A percentile compares a stretch with the other conserved stretches of the same genome.
These are phyloP conservation scores for Acropora tenuis DNA, from an alignment of 64 coral and sea anemone genomes.

Conservation along the genomic window DNA sequence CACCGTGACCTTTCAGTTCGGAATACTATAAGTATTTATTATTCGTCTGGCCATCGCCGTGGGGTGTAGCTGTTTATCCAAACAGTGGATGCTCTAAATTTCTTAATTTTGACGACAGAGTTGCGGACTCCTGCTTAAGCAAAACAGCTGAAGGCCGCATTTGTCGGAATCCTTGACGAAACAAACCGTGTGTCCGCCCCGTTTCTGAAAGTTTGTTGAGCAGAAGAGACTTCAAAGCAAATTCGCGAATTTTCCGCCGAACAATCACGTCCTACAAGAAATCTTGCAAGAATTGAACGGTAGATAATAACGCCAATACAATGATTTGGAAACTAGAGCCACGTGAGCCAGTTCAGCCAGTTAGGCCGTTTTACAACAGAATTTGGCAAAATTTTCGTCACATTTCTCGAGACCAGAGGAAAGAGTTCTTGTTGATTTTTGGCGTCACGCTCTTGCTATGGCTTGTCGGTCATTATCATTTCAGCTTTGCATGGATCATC, in stretches of 20 bases:
- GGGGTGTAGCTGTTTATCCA: background rate
- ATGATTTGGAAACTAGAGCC: slow-evolving; percentile 5
- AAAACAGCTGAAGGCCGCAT: background rate
- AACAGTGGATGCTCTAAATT: background rate
- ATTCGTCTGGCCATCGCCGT: background rate
- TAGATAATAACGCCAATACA: too few species aligned
- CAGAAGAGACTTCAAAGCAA: background rate
- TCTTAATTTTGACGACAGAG: background rate
- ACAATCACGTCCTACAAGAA: background rate
- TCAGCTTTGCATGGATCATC: slow-evolving; percentile 90
- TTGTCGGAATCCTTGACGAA: background rate
- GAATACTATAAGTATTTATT: slow-evolving; percentile 2
- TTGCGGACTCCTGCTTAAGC: background rate
- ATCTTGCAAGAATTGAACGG: background rate
- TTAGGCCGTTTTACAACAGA: slow-evolving; percentile 53
- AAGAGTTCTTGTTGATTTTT: slow-evolving; percentile 47
- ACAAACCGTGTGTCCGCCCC: background rate
- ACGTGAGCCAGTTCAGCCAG: background rate
- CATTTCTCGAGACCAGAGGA: slow-evolving; percentile 53
- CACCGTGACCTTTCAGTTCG: background rate
- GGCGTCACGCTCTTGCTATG: slow-evolving; percentile 42
- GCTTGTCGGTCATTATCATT: slow-evolving; percentile 74
- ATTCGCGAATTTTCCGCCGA: background rate
- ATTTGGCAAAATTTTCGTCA: slow-evolving; percentile 44
- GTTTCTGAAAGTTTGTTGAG: background rate